Percentiles rank a stretch among this genome's conserved stretches.
phyloP scores from a whole-genome alignment of 2,888 invertebrate species.

The Sinopyrophorus schimmeli region DNA sequence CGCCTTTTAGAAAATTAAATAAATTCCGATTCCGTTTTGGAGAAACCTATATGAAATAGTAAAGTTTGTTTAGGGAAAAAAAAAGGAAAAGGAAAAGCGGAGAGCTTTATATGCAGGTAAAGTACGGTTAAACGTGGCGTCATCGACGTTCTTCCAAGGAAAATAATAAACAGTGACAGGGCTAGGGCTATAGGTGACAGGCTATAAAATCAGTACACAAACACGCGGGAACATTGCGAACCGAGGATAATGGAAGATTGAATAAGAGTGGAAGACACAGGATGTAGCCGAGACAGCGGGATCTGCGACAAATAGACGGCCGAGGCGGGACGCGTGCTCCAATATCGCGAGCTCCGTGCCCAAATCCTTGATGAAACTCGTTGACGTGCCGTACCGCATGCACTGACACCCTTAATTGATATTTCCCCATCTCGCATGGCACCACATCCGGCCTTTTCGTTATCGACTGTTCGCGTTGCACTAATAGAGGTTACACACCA shows the following conservation, averaged over 20 bases:
- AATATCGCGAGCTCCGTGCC: constrained; percentile 34
- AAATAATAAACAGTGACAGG: constrained; percentile 47
- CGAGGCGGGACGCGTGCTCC: constrained; percentile 37
- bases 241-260: constrained; percentile 51
- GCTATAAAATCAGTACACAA: constrained; percentile 49
- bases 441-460: constrained; percentile 18
- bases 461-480: constrained; percentile 28
- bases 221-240: constrained; percentile 41
- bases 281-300: constrained; percentile 41
- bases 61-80: too few relatives aligned
- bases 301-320: constrained; percentile 46
- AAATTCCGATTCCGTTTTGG: too few relatives aligned
- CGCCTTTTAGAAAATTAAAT: too few relatives aligned
- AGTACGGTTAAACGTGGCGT: constrained; percentile 29
- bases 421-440: constrained; percentile 32
- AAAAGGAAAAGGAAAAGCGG: too few relatives aligned
- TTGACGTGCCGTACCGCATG: constrained; percentile 32
- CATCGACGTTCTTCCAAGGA: constrained; percentile 29
- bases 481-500: constrained; percentile 43
- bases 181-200: constrained; percentile 50
- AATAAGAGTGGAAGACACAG: constrained; percentile 48
- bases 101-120: too few relatives aligned
- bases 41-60: too few relatives aligned
- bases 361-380: constrained; percentile 40
- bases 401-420: constrained; percentile 36